Conservation (phyloP, 1,140 invertebrate species). For the Drosophila lowei region DNA sequence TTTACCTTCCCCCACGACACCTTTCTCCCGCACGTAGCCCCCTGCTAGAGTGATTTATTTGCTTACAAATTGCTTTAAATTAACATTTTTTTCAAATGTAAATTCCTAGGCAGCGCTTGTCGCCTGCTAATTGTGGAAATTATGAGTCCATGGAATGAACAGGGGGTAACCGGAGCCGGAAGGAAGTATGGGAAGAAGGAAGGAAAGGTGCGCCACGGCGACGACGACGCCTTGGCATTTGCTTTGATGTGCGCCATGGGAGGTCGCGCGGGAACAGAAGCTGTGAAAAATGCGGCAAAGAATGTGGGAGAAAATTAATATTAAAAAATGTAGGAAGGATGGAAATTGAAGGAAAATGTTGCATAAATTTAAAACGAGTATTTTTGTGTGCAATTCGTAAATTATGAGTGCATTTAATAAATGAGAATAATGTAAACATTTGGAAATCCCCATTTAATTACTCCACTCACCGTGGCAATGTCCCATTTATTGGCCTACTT, state of each 20-base stretch:
- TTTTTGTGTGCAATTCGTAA: no score
- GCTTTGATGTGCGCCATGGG: conserved; percentile 40
- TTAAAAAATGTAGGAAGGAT: conserved; percentile 18
- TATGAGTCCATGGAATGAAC: conserved; percentile 33
- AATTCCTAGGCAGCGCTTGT: conserved; percentile 40
- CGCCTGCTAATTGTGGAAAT: conserved; percentile 59
- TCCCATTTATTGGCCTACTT: conserved; percentile 18
- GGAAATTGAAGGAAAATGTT: conserved; percentile 5
- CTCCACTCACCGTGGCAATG: not conserved
- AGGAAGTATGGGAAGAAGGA: not conserved
- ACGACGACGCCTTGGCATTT: not conserved
- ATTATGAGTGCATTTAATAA: conserved; percentile 1
- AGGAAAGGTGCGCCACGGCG: not conserved
- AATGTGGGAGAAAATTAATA: conserved; percentile 18
- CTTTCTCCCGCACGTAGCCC: not conserved
- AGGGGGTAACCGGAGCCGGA: not conserved
- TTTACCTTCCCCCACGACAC: not conserved
- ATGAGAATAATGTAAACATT: not conserved
- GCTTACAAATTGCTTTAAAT: conserved; percentile 38
- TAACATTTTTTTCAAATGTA: conserved; percentile 32
- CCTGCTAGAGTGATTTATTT: conserved; percentile 33
- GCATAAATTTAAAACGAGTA: no score
- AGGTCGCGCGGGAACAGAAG: conserved; percentile 14
- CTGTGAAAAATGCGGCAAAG: conserved; percentile 31
- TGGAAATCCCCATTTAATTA: conserved; percentile 41